Evolutionary conservation across 1,140 invertebrate genomes (phyloP), one percentile per base, ranked within the genome.

Genomic region (Spodoptera litura): DNA sequence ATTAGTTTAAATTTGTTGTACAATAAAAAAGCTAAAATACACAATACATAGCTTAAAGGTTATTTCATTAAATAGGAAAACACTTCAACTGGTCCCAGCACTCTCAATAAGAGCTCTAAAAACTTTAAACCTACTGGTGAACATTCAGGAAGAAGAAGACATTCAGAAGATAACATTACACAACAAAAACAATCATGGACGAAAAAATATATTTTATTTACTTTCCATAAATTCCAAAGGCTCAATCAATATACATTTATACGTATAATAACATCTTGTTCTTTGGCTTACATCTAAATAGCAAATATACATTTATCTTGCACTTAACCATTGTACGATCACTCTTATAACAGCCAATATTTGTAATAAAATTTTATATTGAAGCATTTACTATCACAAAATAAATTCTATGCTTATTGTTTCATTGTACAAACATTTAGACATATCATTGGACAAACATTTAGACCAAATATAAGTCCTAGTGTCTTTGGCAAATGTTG

Each of bases 241-340:
- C 68, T 56, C 68, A 71, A 59, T 70, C 10, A 35, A 64, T 27
- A 52, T 70, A 70, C 66, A 51, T 52, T 53, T 52, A 68, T 68
- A 52, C 20, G 20, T 68, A 66, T 66, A 66, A 66, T 66, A 66
- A 66, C 31, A 71, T 71, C 27, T 71, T 71, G 68, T 71, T 71
- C 68, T 71, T 71, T 71, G 68, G 68, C 68, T 71, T 71, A 71
- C 10, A 71, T 71, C 68, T 71, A 71, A 71, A 56, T 12, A 71
- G 68, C 68, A 71, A 55, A 71, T 71, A 71, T 71, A 71, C 68
- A 71, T 31, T 53, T 71, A 71, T 56, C 68, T 71, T 56, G 31
- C 68, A 71, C 68, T 71, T 31, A 31, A 9, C 52, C 27, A 71
- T 71, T 71, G 68, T 71, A 71, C 68, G 52, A 55, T 71, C 68